Base-by-base conservation (phyloP, 1,140 invertebrate genomes). In the Philotrypesis tridentata region DNA sequence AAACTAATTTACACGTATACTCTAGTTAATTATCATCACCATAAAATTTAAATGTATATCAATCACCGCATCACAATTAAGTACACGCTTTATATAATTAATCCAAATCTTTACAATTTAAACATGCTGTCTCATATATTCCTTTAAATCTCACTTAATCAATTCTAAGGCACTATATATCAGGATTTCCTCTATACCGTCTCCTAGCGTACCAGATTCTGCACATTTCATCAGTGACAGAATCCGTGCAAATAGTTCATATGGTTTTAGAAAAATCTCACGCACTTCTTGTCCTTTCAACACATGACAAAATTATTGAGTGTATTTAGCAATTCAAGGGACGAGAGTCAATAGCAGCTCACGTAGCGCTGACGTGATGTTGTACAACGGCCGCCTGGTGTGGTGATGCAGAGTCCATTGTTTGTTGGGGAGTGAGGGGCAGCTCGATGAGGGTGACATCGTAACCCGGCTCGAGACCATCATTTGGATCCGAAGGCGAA, bases 371-470 rank as follows among this genome's bases (percentile, higher is more conserved):
- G 17, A 82, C 80, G 68, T 82, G 80, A 29, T 82, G 80, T 23
- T 82, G 80, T 3, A 74, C 70, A 4, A 71, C 65, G 2, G 43
- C 31, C 27, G 60, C 23, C 12, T 82, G 81, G 12, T 82, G 81
- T 5, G 82, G 82, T 40, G 82, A 83, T 6, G 77, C 70, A 2
- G 89, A 88, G 5, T 87, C 79, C 8, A 88, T 73, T 33, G 86
- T 76, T 77, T 82, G 86, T 5, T 84, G 63, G 3, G 89, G 86
- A 12, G 87, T 85, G 8, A 89, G 86, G 4, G 90, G 89, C 67
- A 92, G 80, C 75, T 91, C 89, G 77, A 92, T 92, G 7, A 91
- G 87, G 4, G 91, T 92, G 48, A 92, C 89, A 80, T 92, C 91
- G 84, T 90, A 92, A 25, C 88, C 87, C 0, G 84, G 79, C 3